Conservation (phyloP, 2,888 invertebrate species). For the Schizaphis graminum region DNA sequence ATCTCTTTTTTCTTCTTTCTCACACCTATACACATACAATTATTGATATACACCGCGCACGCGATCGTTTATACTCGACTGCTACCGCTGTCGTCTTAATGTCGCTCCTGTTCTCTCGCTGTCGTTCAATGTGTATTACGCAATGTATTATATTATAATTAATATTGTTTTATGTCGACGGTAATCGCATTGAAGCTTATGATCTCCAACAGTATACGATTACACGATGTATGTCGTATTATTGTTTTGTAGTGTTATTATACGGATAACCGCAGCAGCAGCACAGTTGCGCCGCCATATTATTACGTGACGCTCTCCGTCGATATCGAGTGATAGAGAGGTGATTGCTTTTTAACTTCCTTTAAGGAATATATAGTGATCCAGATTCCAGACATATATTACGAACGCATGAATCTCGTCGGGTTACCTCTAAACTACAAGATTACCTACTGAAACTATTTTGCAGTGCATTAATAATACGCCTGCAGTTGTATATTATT, state of each 20-base stretch:
- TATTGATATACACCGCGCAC: not conserved
- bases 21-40: not conserved
- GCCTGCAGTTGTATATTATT: not conserved
- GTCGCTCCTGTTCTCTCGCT: not conserved
- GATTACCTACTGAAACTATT: not conserved
- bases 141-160: not conserved
- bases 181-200: not conserved
- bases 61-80: not conserved
- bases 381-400: not conserved
- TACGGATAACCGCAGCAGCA: no score
- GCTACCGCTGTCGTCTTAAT: not conserved
- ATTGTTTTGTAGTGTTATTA: no score
- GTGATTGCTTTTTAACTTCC: not conserved
- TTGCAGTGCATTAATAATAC: not conserved
- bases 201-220: slow-evolving; percentile 12
- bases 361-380: not conserved
- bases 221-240: not conserved
- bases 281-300: no score
- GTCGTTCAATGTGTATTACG: not conserved
- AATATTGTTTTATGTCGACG: not conserved
- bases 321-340: no score
- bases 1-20: not conserved
- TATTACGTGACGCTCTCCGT: no score
- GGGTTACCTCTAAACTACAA: not conserved
- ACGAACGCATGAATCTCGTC: not conserved